These are phyloP conservation scores for Phaethon lepturus DNA, from an alignment of 2,113 vertebrate genomes.

Conservation along the genomic window DNA sequence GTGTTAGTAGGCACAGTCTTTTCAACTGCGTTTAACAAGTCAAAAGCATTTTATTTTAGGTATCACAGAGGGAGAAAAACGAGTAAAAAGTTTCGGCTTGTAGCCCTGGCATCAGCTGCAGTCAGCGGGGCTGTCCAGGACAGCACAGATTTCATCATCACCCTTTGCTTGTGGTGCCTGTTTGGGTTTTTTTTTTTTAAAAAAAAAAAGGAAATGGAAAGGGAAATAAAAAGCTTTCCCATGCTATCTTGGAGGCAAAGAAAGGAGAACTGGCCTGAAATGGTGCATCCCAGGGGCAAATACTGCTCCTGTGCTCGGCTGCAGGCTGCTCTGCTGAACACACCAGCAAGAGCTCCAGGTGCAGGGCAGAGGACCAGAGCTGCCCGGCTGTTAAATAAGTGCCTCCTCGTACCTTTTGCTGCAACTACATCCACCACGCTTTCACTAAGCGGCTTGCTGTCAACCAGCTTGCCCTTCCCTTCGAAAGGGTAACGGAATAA, in stretches of 20 bases:
- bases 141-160: neutral
- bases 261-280: slow-evolving; percentile 14
- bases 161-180: neutral
- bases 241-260: neutral
- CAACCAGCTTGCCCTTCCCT: neutral
- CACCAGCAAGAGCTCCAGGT: neutral
- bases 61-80: neutral
- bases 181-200: neutral
- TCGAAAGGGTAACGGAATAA: too few species aligned
- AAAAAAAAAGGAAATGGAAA: neutral
- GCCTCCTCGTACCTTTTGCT: neutral
- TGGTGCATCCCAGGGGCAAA: neutral
- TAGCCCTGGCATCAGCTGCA: neutral
- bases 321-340: neutral
- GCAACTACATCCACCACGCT: rapidly evolving
- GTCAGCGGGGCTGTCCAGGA: neutral
- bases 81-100: neutral
- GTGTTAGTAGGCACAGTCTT: neutral
- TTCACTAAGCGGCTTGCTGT: rapidly evolving
- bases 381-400: neutral
- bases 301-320: rapidly evolving
- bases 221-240: slow-evolving; percentile 34
- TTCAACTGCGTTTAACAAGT: neutral
- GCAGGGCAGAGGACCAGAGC: neutral
- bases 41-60: neutral